Percentiles rank a stretch among this genome's conserved stretches.
These are phyloP conservation scores for Atherinomorus stipes DNA, from an alignment of 2,113 vertebrate genomes.

Conservation along the genomic window DNA sequence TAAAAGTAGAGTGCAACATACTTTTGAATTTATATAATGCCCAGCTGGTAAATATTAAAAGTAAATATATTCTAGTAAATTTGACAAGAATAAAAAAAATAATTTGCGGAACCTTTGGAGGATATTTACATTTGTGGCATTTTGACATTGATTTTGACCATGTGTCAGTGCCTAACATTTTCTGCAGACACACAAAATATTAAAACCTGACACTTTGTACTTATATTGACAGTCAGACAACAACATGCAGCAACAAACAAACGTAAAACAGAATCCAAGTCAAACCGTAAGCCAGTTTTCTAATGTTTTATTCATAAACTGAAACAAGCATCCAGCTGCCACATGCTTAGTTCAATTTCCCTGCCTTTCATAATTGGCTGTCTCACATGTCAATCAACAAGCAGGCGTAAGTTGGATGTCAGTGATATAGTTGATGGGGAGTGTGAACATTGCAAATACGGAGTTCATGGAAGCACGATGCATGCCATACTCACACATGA, in stretches of 20 bases:
- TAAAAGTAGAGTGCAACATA: neutral
- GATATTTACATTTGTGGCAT: slow-evolving; percentile 20
- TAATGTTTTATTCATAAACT: slow-evolving; percentile 73
- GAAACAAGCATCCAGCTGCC: slow-evolving; percentile 30
- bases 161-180: slow-evolving; percentile 35
- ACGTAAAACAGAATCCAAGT: slow-evolving; percentile 63
- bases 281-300: slow-evolving; percentile 52
- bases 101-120: slow-evolving; percentile 28
- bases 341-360: slow-evolving; percentile 54
- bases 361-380: slow-evolving; percentile 70
- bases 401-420: slow-evolving; percentile 41
- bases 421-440: slow-evolving; percentile 18
- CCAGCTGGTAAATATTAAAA: no score
- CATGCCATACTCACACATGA: slow-evolving; percentile 8
- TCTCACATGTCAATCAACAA: slow-evolving; percentile 71
- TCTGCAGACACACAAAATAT: slow-evolving; percentile 5
- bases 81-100: neutral
- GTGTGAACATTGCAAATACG: slow-evolving; percentile 12
- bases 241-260: slow-evolving; percentile 61
- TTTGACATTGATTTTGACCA: slow-evolving; percentile 37
- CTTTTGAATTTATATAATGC: no score
- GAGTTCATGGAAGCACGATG: neutral
- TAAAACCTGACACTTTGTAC: slow-evolving; percentile 48
- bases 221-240: slow-evolving; percentile 58
- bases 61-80: neutral